Evolutionary conservation across 2,797 vertebrate genomes (phyloP).

Genomic region (Pseudocheirus occidentalis): DNA sequence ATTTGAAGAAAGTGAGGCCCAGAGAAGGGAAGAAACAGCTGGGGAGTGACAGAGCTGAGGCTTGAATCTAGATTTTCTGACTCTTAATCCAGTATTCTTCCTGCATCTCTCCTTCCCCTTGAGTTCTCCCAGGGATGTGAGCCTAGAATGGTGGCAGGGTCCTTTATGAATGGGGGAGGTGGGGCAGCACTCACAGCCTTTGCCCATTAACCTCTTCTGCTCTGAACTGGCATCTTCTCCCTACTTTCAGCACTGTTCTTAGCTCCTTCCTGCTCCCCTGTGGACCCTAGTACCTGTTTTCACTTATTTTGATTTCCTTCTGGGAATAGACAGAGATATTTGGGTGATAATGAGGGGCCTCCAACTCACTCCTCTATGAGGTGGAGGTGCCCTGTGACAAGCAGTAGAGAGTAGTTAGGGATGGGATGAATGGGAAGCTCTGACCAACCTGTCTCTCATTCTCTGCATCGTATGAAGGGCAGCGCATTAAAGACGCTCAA

Average conservation of each 20-base stretch:
- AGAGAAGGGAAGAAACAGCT: not conserved
- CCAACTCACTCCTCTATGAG: not conserved
- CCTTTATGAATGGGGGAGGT: not conserved
- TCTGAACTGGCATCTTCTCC: not conserved
- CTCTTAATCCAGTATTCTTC: not conserved
- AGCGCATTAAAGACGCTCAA: not conserved
- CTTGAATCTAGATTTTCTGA: not conserved
- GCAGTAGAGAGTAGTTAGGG: not conserved
- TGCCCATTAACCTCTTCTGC: not conserved
- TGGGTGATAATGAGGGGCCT: slow-evolving; percentile 12
- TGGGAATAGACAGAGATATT: not conserved
- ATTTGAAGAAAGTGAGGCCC: not conserved
- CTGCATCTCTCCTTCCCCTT: not conserved
- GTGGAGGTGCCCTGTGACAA: not conserved
- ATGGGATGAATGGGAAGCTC: not conserved
- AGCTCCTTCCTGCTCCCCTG: not conserved
- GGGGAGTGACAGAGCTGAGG: not conserved
- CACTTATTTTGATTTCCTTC: not conserved
- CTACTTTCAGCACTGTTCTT: not conserved
- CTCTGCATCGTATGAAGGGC: not conserved
- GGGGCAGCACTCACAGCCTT: not conserved
- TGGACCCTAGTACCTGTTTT: not conserved
- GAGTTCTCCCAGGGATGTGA: not conserved
- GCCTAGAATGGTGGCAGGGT: not conserved
- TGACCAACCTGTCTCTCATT: not conserved